Base-by-base conservation (phyloP, 2,888 invertebrate species). In the Volucella zonaria region DNA sequence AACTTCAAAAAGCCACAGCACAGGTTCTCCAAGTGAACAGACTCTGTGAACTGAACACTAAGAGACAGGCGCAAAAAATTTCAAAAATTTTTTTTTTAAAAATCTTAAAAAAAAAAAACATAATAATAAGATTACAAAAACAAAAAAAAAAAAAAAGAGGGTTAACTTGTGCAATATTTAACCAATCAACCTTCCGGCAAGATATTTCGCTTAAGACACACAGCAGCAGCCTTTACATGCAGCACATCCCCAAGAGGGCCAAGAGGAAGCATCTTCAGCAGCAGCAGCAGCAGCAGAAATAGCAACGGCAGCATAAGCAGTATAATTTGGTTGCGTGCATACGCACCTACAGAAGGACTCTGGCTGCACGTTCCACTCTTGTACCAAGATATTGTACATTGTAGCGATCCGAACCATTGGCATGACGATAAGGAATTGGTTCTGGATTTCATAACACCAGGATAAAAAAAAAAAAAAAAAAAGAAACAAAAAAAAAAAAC, bases 271-370 rank as follows among this genome's bases (percentile, higher is more conserved):
- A 59, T 67, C 40, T 47, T 74, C 74, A 74, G 64, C 61, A 54
- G 76, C 67, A 61, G 14, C 47, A 47, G 62, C 74, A 74, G 64
- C 61, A 54, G 9, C 38, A 23, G 31, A 52, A 8, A n/a, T 8
- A 43, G 66, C 66, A 59, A 59, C 52, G 45, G 62, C 73, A 74
- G 62, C 61, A 52, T 23, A 4, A 31, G 67, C 67, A 61, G 12
- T 11, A 76, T 61, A 67, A 68, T 76, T 76, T 68, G 76, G 54
- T 68, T 68, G 76, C 76, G 68, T 76, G 68, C 52, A 61, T 76
- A 68, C 68, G 76, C 76, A 51, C 66, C 58, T 66, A 31, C 40
- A 18, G 14, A 67, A 52, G 76, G 59, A 45, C 51, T 43, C 38
- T 62, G 31, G 6, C 31, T 38, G 40, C 43, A 61, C 8, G n/a